phyloP scores from a whole-genome alignment of 2,113 vertebrate species.

The Prunella himalayana region DNA sequence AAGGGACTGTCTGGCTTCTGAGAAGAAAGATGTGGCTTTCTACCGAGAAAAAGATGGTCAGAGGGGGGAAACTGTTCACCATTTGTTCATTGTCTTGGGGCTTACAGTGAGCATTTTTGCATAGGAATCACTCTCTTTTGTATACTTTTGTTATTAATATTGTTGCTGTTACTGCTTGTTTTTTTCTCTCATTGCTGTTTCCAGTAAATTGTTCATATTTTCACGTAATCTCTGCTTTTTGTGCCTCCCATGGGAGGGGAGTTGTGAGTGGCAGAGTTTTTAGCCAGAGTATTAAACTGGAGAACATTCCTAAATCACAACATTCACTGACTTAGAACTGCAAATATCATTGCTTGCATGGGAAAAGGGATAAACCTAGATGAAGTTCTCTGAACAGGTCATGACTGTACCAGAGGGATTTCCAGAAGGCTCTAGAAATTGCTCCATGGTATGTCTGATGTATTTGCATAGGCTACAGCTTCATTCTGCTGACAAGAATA shows the following conservation, averaged over 20 bases:
- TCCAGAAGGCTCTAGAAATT: not conserved
- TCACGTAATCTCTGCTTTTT: not conserved
- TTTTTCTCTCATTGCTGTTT: not conserved
- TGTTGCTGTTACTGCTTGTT: not conserved
- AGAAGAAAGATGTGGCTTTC: not conserved
- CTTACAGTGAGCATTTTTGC: rapidly evolving
- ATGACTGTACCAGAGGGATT: not conserved
- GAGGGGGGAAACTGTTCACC: not conserved
- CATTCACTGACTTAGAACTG: not conserved
- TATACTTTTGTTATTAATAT: not conserved
- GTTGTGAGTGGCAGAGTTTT: not conserved
- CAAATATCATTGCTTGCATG: not conserved
- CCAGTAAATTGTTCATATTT: not conserved
- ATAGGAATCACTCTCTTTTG: not conserved
- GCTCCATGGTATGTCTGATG: not conserved
- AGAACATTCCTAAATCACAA: not conserved
- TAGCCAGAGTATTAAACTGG: too few relatives aligned
- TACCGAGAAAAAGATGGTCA: not conserved
- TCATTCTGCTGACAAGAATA: not conserved
- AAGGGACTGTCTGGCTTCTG: not conserved
- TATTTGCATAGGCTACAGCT: not conserved
- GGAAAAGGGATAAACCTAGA: not conserved
- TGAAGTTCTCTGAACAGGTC: not conserved
- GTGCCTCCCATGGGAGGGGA: not conserved
- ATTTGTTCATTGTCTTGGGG: not conserved